A percentile compares a stretch with the other conserved stretches of the same genome.
Evolutionary conservation across 2,797 vertebrate genomes (phyloP).

Genomic region (Hephaestus fuliginosus): DNA sequence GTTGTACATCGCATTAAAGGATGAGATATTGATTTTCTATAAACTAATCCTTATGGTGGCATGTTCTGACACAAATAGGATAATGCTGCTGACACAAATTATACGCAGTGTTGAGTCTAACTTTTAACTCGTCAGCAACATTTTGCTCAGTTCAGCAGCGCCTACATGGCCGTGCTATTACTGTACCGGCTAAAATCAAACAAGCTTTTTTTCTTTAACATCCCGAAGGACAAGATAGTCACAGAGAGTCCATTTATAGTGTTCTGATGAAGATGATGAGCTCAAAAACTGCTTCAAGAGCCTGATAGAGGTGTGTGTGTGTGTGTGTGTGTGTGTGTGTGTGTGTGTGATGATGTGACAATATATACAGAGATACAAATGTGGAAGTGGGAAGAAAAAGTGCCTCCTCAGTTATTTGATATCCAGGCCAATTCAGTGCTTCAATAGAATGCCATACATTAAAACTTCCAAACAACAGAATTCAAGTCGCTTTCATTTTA

Average conservation of each 20-base stretch:
- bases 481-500: no score
- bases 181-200: not conserved
- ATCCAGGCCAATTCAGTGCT: no score
- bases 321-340: no score
- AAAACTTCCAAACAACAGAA: no score
- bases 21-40: not conserved
- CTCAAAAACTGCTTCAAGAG: not conserved
- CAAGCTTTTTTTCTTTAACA: no score
- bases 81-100: not conserved
- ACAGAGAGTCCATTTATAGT: not conserved
- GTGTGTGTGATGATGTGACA: no score
- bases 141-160: not conserved
- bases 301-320: no score
- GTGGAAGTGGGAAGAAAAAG: no score
- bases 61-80: not conserved
- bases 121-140: not conserved
- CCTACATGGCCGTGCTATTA: not conserved
- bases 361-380: no score
- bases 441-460: no score
- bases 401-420: no score
- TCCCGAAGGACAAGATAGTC: no score
- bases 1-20: not conserved
- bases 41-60: not conserved
- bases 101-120: not conserved
- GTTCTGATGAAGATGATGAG: not conserved